Base-by-base conservation (phyloP, 2,797 vertebrate species). In the Hemibagrus guttatus region DNA sequence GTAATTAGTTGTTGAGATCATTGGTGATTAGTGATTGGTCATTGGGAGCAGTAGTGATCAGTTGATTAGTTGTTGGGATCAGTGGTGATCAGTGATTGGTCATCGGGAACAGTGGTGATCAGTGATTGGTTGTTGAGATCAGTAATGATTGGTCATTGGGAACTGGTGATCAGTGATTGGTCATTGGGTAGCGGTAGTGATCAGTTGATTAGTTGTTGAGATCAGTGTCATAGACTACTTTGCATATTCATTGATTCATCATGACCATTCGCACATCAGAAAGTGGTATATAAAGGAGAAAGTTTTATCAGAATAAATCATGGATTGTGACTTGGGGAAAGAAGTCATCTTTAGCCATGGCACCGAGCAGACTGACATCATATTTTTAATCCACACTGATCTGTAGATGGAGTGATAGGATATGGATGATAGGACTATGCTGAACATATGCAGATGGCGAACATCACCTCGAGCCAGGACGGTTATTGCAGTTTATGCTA, bases 401-500 rank as follows among this genome's bases (percentile, higher is more conserved):
- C 14, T 74, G 71, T 26, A 26, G 42, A 26, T 26, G 72, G n/a
- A 52, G 21, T 58, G 52, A 78, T 11, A 78, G 31, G 21, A 28
- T 13, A 17, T 19, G 35, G 52, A 78, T 39, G 31, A 59, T 39
- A 23, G 31, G 31, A 63, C 4, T 63, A 42, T 63, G 21, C 31
- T 42, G 31, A 61, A 59, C 78, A 61, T 23, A 61, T 26, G 56
- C 31, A 80, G 56, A 80, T 80, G 56, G 31, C 13, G 31, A 21
- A 26, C 56, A 7, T 28, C 26, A 39, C 11, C 31, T 49, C 31
- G 2, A 59, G 39, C 39, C 35, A 4, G 39, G 75, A 58, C 1
- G 28, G 19, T 35, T 78, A 78, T 78, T 78, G 75, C 75, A 78
- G 52, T 61, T 80, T 80, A 39, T 80, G 56, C 56, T 80, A 1